These are phyloP conservation scores for Aphelocoma californica DNA, from an alignment of 2,797 vertebrate genomes.

Conservation along the genomic window DNA sequence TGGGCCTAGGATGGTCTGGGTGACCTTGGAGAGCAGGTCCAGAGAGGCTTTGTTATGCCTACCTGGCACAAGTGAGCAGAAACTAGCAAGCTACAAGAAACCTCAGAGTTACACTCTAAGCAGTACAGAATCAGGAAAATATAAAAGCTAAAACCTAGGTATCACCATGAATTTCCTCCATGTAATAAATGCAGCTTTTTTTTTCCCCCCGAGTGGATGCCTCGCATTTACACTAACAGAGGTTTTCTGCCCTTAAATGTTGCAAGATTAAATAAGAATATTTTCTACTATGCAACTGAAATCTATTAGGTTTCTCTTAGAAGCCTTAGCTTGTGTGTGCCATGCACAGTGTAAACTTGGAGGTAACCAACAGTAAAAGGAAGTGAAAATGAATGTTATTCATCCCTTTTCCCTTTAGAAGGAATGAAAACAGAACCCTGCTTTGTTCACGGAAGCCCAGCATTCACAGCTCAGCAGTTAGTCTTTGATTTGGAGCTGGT, in stretches of 20 bases:
- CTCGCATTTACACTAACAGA: neutral
- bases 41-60: too few species aligned
- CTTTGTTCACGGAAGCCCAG: constrained; percentile 36
- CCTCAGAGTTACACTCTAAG: too few species aligned
- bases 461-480: constrained; percentile 2
- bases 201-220: neutral
- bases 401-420: neutral
- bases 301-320: neutral
- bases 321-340: neutral
- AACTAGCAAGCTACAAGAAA: too few species aligned
- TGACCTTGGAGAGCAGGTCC: too few species aligned
- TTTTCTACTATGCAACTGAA: neutral
- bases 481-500: constrained; percentile 41
- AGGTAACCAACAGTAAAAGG: neutral
- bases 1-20: too few species aligned
- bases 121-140: too few species aligned
- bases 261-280: neutral
- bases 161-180: neutral
- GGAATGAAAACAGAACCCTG: neutral
- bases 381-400: neutral
- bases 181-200: neutral
- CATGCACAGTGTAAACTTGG: neutral
- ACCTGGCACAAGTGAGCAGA: too few species aligned
- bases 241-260: neutral
- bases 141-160: too few species aligned